A percentile compares a stretch with the other conserved stretches of the same genome.
phyloP scores from a whole-genome alignment of 2,113 vertebrate genomes.

The Carassius carassius region DNA sequence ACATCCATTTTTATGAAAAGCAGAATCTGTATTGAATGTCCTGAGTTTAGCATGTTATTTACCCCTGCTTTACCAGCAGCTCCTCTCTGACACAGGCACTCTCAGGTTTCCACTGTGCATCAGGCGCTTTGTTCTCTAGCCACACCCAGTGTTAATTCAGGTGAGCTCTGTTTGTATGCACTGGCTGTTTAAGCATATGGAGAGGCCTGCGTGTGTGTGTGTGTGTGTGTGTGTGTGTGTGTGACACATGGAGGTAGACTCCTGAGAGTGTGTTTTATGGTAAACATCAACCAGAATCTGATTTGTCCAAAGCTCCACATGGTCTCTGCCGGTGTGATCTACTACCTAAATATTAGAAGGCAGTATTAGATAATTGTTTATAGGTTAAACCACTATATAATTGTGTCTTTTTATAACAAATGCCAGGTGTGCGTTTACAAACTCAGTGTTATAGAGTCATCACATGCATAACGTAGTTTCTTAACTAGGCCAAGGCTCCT shows the following conservation, averaged over 20 bases:
- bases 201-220: slow-evolving; percentile 26
- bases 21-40: not conserved
- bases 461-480: slow-evolving; percentile 19
- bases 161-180: slow-evolving; percentile 42
- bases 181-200: slow-evolving; percentile 28
- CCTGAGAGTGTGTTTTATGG: slow-evolving; percentile 53
- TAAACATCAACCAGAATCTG: slow-evolving; percentile 56
- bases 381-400: not conserved
- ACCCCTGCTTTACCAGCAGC: slow-evolving; percentile 38
- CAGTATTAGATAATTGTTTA: not conserved
- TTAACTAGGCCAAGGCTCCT: slow-evolving; percentile 21
- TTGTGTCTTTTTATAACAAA: not conserved
- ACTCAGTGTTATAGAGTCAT: slow-evolving; percentile 5
- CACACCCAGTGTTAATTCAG: slow-evolving; percentile 64
- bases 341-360: not conserved
- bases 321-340: not conserved
- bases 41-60: slow-evolving; percentile 37
- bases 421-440: not conserved
- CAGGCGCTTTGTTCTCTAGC: slow-evolving; percentile 51
- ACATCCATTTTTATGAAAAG: not conserved
- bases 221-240: slow-evolving; percentile 21
- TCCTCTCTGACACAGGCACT: slow-evolving; percentile 40
- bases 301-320: slow-evolving; percentile 10
- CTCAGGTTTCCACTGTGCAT: slow-evolving; percentile 55
- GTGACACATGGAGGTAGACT: slow-evolving; percentile 42